Evolutionary conservation across 2,797 vertebrate species (phyloP).

Genomic region (Arctocebus calabarensis): DNA sequence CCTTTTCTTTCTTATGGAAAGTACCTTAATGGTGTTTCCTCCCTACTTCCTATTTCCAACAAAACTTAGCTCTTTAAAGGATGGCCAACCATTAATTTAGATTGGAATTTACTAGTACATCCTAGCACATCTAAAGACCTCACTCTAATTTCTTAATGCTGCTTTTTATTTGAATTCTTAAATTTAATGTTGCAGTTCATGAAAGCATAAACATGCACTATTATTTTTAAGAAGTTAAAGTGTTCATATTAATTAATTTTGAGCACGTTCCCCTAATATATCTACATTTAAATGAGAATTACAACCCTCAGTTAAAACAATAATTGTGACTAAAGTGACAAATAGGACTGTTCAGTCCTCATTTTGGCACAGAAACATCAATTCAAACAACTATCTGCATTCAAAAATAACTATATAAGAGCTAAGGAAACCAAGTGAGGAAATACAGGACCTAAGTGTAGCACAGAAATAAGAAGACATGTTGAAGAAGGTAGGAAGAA

Average conservation of each 20-base stretch:
- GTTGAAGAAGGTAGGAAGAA: neutral
- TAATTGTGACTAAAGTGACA: neutral
- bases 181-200: conserved; percentile 8
- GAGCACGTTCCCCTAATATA: neutral
- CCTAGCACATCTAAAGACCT: neutral
- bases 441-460: neutral
- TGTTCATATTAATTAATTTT: neutral
- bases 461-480: neutral
- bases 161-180: neutral
- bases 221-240: neutral
- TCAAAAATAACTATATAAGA: neutral
- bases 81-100: neutral
- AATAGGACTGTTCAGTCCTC: neutral
- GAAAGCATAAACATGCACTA: neutral
- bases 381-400: neutral
- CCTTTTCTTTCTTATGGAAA: neutral
- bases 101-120: neutral
- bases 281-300: neutral
- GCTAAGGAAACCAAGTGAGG: neutral
- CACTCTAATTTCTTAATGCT: neutral
- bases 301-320: neutral
- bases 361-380: neutral
- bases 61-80: neutral
- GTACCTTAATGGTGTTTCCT: neutral
- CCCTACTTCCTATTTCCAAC: neutral